phyloP scores from a whole-genome alignment of 2,888 invertebrate species.

The Caenorhabditis sp. region DNA sequence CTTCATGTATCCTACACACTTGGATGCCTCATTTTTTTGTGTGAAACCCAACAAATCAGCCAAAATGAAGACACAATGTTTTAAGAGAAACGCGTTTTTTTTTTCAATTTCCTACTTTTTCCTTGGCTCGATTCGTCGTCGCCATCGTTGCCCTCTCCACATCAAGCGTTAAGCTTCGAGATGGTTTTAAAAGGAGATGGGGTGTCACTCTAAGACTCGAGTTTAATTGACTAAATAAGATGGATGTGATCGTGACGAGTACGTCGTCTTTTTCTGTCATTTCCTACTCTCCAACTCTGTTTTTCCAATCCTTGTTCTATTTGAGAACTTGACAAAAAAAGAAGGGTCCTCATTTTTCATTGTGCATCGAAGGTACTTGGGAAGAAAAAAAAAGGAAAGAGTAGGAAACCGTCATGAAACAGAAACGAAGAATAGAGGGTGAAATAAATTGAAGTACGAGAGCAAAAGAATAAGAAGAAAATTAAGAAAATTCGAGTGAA shows the following conservation, averaged over 20 bases:
- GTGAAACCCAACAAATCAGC: constrained; percentile 44
- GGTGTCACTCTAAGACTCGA: constrained; percentile 61
- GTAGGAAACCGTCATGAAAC: constrained; percentile 13
- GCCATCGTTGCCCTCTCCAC: constrained; percentile 43
- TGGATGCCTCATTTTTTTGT: constrained; percentile 35
- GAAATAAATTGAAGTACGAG: constrained; percentile 30
- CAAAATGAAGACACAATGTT: constrained; percentile 58
- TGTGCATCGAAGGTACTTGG: constrained; percentile 11
- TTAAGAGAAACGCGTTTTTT: constrained; percentile 45
- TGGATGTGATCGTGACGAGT: constrained; percentile 56
- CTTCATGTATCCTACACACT: constrained; percentile 6
- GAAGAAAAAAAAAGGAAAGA: constrained; percentile 5
- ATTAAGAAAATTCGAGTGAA: constrained; percentile 18
- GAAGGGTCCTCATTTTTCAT: background rate
- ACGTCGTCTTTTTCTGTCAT: constrained; percentile 1
- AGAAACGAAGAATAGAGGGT: constrained; percentile 39
- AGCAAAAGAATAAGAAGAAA: constrained; percentile 37
- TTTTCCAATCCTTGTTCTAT: constrained; percentile 13
- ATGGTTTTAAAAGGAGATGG: constrained; percentile 45
- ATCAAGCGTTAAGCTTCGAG: constrained; percentile 53
- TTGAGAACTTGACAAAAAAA: background rate
- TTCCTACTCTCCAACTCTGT: constrained; percentile 12
- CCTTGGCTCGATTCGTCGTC: constrained; percentile 13
- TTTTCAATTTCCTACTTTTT: constrained; percentile 52
- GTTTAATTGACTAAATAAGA: constrained; percentile 63